A percentile compares a stretch with the other conserved stretches of the same genome.
phyloP scores from a whole-genome alignment of 2,797 vertebrate species.

The Poeciliopsis infans region DNA sequence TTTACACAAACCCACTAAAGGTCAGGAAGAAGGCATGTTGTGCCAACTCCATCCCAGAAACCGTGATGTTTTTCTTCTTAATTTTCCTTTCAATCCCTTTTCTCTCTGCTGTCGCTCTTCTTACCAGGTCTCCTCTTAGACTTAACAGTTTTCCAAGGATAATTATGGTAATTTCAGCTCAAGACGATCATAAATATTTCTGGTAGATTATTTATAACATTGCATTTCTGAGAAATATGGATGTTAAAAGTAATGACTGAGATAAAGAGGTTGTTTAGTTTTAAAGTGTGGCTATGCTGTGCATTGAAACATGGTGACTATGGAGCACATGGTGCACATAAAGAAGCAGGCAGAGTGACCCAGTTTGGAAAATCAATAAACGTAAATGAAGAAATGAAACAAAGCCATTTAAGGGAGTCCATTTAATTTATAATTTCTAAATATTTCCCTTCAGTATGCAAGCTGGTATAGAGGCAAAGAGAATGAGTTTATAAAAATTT shows the following conservation, averaged over 20 bases:
- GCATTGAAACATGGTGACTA: not conserved
- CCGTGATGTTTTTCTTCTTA: constrained; percentile 34
- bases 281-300: not conserved
- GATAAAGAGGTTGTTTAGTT: not conserved
- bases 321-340: not conserved
- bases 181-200: not conserved
- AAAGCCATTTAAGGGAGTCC: not conserved
- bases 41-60: constrained; percentile 70
- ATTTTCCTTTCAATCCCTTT: constrained; percentile 14
- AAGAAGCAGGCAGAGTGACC: not conserved
- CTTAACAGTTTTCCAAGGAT: not conserved
- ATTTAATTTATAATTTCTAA: not conserved
- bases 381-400: not conserved
- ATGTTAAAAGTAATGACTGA: too few species aligned
- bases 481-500: constrained; percentile 1
- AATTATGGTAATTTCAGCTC: not conserved
- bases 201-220: not conserved
- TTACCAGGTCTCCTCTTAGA: not conserved
- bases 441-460: not conserved
- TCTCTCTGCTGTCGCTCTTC: constrained; percentile 10
- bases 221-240: not conserved
- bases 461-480: not conserved
- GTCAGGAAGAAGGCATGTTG: constrained; percentile 62
- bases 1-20: constrained; percentile 79
- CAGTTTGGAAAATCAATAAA: not conserved